These are phyloP conservation scores for Sympetrum striolatum DNA, from an alignment of 2,888 invertebrate genomes.

Conservation along the genomic window DNA sequence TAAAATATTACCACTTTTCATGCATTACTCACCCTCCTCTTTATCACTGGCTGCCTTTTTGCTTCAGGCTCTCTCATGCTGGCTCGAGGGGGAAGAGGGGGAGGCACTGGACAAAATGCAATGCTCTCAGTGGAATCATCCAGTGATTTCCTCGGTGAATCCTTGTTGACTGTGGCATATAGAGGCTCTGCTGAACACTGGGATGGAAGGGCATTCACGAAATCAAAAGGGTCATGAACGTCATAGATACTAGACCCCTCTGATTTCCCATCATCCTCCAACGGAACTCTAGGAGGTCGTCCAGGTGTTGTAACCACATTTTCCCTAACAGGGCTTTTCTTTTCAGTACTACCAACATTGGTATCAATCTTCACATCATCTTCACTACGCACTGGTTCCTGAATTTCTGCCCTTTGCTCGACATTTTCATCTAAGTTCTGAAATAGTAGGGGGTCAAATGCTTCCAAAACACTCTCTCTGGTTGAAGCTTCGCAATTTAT, in stretches of 20 bases:
- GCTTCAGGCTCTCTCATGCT: conserved; percentile 52
- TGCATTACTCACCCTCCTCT: background rate
- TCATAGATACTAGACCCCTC: conserved; percentile 74
- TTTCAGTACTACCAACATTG: too few species aligned
- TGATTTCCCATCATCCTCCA: conserved; percentile 55
- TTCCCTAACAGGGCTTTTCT: background rate
- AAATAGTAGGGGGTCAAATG: conserved; percentile 81
- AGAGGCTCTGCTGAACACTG: conserved; percentile 71
- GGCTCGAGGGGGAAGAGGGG: conserved; percentile 70
- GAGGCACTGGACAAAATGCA: conserved; percentile 57
- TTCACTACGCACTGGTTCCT: background rate
- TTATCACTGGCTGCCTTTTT: background rate
- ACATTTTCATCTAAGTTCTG: conserved; percentile 50
- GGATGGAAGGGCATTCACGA: conserved; percentile 70
- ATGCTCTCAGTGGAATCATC: conserved; percentile 37
- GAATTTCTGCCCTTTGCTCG: background rate
- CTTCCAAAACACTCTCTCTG: conserved; percentile 78
- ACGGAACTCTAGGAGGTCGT: background rate
- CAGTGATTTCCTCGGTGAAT: conserved; percentile 49
- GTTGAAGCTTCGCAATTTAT: conserved; percentile 52
- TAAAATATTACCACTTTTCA: too few species aligned
- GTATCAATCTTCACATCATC: background rate
- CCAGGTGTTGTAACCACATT: background rate
- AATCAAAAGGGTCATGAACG: conserved; percentile 80
- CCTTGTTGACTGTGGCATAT: conserved; percentile 71